These are phyloP conservation scores for Cinclus mexicanus DNA, from an alignment of 2,113 vertebrate species.

Conservation along the genomic window DNA sequence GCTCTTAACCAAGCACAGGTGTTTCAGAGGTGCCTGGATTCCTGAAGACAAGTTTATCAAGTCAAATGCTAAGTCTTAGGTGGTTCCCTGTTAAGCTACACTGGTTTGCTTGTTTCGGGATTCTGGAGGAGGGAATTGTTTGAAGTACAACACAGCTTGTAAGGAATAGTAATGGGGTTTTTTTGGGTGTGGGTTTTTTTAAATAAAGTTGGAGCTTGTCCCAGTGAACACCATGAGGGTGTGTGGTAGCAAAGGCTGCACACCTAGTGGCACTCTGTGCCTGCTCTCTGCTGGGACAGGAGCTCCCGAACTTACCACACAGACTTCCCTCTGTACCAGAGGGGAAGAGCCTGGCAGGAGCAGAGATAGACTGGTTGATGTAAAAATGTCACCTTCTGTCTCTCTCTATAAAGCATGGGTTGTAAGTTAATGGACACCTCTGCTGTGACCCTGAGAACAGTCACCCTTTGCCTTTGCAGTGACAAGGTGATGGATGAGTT, in stretches of 20 bases:
- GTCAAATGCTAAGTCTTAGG: background rate
- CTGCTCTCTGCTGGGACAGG: background rate
- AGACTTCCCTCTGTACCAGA: background rate
- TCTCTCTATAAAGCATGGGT: background rate
- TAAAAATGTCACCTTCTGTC: background rate
- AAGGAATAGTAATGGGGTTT: background rate
- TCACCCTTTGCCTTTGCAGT: constrained; percentile 62
- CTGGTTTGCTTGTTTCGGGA: background rate
- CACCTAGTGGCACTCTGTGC: too few relatives aligned
- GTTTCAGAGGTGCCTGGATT: background rate
- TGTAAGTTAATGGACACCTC: background rate
- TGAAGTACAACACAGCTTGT: background rate
- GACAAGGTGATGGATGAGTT: constrained; percentile 77
- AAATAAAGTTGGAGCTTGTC: background rate
- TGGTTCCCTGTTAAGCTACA: background rate
- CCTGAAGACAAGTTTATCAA: background rate
- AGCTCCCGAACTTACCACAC: background rate
- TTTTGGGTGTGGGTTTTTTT: background rate
- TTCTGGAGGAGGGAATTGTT: background rate
- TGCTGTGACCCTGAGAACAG: background rate
- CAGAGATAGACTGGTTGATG: background rate
- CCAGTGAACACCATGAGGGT: background rate
- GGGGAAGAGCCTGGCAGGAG: background rate
- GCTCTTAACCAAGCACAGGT: background rate
- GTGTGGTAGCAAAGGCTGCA: background rate